These are phyloP conservation scores for Cetoscarus ocellatus DNA, from an alignment of 2,797 vertebrate species.

Conservation along the genomic window DNA sequence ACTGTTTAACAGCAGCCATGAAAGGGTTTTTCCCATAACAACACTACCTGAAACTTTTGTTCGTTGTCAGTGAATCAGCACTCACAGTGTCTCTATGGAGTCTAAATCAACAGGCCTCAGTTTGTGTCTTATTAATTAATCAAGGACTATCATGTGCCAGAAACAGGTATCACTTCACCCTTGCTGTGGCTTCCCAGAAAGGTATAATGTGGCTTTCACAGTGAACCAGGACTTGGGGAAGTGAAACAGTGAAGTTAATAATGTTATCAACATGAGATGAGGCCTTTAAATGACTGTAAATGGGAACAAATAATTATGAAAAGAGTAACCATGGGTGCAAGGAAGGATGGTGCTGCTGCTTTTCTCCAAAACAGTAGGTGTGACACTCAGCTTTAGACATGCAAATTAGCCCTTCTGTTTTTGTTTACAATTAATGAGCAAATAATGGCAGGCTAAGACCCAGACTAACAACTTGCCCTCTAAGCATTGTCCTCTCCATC, in stretches of 20 bases:
- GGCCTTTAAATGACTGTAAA: too few relatives aligned
- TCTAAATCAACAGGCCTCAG: conserved; percentile 1
- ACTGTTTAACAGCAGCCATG: background rate
- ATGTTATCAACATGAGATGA: background rate
- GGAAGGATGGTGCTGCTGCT: too few relatives aligned
- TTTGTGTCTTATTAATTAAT: conserved; percentile 47
- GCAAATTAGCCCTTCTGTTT: too few relatives aligned
- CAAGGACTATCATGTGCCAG: conserved; percentile 33
- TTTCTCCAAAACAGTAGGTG: too few relatives aligned
- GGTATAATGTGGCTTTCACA: background rate
- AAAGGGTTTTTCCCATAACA: background rate
- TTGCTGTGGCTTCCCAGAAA: background rate
- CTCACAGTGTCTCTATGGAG: background rate
- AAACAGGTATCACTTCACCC: conserved; percentile 20
- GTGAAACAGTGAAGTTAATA: background rate
- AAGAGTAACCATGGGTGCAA: too few relatives aligned
- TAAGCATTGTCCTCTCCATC: too few relatives aligned
- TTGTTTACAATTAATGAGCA: too few relatives aligned
- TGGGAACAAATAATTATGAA: too few relatives aligned
- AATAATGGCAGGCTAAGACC: too few relatives aligned
- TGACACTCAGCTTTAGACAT: too few relatives aligned
- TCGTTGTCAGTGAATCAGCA: background rate
- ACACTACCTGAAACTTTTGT: background rate
- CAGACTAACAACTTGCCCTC: too few relatives aligned
- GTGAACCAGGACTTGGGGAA: background rate